Evolutionary conservation across 2,797 vertebrate genomes (phyloP), one percentile per base, ranked within the genome.

Genomic region (Pseudochaenichthys georgianus): DNA sequence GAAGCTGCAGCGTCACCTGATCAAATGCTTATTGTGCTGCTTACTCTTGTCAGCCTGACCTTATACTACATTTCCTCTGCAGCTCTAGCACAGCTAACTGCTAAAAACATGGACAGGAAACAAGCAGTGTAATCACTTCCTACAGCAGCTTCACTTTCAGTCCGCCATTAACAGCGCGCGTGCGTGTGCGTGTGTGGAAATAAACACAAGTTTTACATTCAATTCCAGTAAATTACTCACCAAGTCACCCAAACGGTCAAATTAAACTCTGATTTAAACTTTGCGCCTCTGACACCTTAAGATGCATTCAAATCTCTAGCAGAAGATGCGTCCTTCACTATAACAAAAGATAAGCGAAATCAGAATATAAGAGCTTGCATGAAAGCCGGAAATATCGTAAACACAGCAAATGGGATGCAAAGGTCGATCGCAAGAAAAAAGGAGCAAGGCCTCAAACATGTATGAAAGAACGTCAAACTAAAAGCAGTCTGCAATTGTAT

Each of bases 101-200:
- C 65, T 74, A 21, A 71, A 77, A 90, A 74, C 81, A 77, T 67
- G 77, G 87, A 83, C 86, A 92, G 91, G 91, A 93, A 92, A 82
- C 77, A 68, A 80, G 70, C 73, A n/a, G 46, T n/a, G 57, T 23
- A 60, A 83, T 86, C 84, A 89, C 81, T 92, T 92, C 86, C 91
- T 89, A 73, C 77, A 81, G 75, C 81, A 68, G 73, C 81, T 68
- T 81, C 64, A 46, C 58, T 71, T 78, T 83, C 58, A 15, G 73
- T 58, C 51, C 10, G 58, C 53, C 11, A 70, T 66, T 48, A 62
- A 64, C 21, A 34, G 23, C 8, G 9, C 16, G 21, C 45, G 5
- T 73, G 34, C 43, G 15, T 73, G 62, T 47, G 23, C 16, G 31
- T 65, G 28, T 23, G 16, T 45, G n/a, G n/a, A 21, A 21, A 21